Base-by-base conservation (phyloP, 1,140 invertebrate species). In the Riptortus pedestris region DNA sequence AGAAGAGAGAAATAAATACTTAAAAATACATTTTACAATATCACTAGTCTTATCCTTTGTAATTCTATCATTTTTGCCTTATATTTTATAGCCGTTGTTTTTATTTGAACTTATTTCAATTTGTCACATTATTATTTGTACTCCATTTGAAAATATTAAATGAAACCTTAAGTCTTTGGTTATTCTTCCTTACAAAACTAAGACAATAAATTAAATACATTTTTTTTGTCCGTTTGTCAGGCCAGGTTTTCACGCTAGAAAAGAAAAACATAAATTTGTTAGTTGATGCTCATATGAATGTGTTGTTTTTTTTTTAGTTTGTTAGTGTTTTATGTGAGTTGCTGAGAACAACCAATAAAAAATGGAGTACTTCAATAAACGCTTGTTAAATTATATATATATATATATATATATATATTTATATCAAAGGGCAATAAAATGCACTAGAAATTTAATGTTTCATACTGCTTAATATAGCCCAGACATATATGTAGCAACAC, bases 121-220 rank as follows among this genome's bases (percentile, higher is more conserved):
- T 27, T 48, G 27, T 28, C 22, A 58, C 27, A 58, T 29, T n/a
- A 14, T 31, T 29, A 58, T 55, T 64, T 64, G 63, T 65, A 60
- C 63, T 65, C 64, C 47, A 27, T 63, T 65, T 67, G 60, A 64
- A 66, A 67, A 63, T 66, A 63, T 67, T 66, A 66, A 61, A 65
- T 66, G 65, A 66, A 66, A 66, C 65, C 65, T 66, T 66, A 66
- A 66, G 65, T 66, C 65, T 66, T 66, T 66, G 65, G 60, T 66
- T 55, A 64, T 26, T 27, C 52, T 26, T 22, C 48, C 31, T 62
- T 20, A 57, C 31, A 57, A 5, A 43, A 43, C 22, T 43, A 60
- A 64, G 52, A 18, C 45, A 51, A 63, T 59, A 66, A 66, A 59
- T 66, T 66, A 63, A 66, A 66, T 66, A 66, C 63, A 63, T 66